Percentiles rank a stretch among this genome's conserved stretches.
Evolutionary conservation across 2,888 invertebrate species (phyloP).

Genomic region (Andrena dorsata): DNA sequence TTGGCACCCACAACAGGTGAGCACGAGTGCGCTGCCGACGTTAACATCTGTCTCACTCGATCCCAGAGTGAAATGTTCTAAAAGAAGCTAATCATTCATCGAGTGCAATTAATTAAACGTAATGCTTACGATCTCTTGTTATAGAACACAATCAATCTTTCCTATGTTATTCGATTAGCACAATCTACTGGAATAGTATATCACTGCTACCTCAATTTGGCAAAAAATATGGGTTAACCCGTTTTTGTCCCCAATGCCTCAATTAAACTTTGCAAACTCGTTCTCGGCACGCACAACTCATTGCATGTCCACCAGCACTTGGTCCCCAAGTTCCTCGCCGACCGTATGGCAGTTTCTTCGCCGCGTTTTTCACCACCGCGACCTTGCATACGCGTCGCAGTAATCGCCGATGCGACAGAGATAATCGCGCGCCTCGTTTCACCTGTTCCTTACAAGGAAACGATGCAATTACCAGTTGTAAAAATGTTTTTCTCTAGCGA

Average conservation of each 20-base stretch:
- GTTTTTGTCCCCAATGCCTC: too few species aligned
- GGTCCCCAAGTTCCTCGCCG: neutral
- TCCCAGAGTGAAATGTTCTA: neutral
- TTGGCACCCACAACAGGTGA: slow-evolving; percentile 83
- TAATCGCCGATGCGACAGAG: slow-evolving; percentile 2
- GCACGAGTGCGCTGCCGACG: neutral
- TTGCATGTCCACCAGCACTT: neutral
- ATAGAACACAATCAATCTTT: too few species aligned
- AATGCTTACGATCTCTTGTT: too few species aligned
- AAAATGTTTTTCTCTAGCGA: neutral
- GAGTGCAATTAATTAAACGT: neutral
- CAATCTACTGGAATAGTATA: too few species aligned
- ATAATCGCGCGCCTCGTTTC: neutral
- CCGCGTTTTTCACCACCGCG: neutral
- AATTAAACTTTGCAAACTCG: too few species aligned
- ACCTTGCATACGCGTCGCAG: slow-evolving; percentile 3
- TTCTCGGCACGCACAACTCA: too few species aligned
- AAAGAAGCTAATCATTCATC: neutral
- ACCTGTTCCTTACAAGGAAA: neutral
- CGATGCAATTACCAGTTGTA: neutral
- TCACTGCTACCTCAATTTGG: too few species aligned
- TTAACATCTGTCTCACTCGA: neutral
- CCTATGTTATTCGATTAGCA: too few species aligned
- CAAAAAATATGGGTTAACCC: neutral
- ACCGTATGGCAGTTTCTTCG: neutral